phyloP scores from a whole-genome alignment of 1,140 invertebrate species.

The Drosophila pseudoananassae region DNA sequence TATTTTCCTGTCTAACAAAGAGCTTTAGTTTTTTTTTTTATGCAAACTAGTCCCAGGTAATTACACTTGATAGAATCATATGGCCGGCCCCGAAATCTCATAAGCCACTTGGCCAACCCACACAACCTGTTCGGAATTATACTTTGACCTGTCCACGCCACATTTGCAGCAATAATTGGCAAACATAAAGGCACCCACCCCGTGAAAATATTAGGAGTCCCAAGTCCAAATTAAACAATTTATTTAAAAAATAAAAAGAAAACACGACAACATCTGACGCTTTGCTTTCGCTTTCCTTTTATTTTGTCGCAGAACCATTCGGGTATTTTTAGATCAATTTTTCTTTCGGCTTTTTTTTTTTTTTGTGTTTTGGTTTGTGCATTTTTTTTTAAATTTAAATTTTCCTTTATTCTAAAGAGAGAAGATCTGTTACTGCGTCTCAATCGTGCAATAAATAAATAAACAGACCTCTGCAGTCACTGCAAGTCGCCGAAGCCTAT shows the following conservation, averaged over 20 bases:
- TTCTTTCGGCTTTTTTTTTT: conserved; percentile 25
- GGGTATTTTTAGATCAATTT: conserved; percentile 50
- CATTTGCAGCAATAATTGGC: conserved; percentile 47
- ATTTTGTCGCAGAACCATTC: neutral
- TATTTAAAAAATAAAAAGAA: conserved; percentile 8
- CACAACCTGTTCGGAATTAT: conserved; percentile 23
- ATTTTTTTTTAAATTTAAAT: neutral
- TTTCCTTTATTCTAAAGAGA: conserved; percentile 9
- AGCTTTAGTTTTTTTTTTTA: neutral
- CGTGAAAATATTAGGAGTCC: conserved; percentile 37
- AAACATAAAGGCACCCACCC: conserved; percentile 24
- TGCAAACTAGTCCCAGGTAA: neutral
- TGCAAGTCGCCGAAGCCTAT: conserved; percentile 12
- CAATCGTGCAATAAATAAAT: conserved; percentile 26
- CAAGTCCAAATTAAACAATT: conserved; percentile 9
- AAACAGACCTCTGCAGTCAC: conserved; percentile 8
- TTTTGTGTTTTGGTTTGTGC: neutral
- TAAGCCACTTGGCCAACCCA: conserved; percentile 10
- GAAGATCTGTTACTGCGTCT: conserved; percentile 29
- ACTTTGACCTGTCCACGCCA: conserved; percentile 47
- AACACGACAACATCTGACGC: conserved; percentile 35
- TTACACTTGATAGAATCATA: neutral
- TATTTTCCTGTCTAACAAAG: neutral
- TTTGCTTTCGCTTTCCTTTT: conserved; percentile 44
- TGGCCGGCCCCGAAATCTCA: neutral